phyloP scores from a whole-genome alignment of 2,113 vertebrate species.

The Orientallactaga bullata region DNA sequence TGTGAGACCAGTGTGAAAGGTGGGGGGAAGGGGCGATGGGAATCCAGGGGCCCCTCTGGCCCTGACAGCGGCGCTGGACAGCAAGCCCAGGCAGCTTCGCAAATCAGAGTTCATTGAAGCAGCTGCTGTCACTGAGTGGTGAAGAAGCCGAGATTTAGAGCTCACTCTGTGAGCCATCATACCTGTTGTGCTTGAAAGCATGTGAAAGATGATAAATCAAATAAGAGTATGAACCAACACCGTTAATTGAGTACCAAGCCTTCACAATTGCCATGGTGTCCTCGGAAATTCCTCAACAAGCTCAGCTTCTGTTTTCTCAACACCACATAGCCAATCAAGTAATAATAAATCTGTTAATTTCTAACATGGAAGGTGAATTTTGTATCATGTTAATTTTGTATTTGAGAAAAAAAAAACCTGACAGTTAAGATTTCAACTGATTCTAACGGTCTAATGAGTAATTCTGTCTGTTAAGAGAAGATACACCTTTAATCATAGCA shows the following conservation, averaged over 20 bases:
- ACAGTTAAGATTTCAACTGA: constrained; percentile 81
- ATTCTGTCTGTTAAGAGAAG: constrained; percentile 84
- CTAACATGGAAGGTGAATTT: constrained; percentile 85
- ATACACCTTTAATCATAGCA: background rate
- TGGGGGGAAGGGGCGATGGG: background rate
- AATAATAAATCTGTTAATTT: constrained; percentile 83
- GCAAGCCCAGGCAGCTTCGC: constrained; percentile 67
- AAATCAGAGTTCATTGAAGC: constrained; percentile 80
- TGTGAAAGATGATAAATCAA: constrained; percentile 84
- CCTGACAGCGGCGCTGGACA: background rate
- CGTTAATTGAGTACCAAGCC: constrained; percentile 75
- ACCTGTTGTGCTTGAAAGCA: constrained; percentile 77
- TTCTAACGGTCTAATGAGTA: constrained; percentile 81
- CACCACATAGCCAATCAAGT: constrained; percentile 83
- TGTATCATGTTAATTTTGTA: constrained; percentile 78
- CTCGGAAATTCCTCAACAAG: constrained; percentile 80
- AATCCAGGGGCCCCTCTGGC: background rate
- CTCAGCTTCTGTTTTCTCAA: constrained; percentile 82
- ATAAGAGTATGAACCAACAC: constrained; percentile 67
- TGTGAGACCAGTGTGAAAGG: constrained; percentile 26
- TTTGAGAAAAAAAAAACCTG: constrained; percentile 73
- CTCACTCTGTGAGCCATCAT: constrained; percentile 69
- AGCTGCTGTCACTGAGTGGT: constrained; percentile 63
- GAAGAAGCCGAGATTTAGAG: constrained; percentile 74
- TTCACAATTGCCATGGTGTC: constrained; percentile 76